phyloP scores from a whole-genome alignment of 1,140 invertebrate species.

The Drosophila aff. region DNA sequence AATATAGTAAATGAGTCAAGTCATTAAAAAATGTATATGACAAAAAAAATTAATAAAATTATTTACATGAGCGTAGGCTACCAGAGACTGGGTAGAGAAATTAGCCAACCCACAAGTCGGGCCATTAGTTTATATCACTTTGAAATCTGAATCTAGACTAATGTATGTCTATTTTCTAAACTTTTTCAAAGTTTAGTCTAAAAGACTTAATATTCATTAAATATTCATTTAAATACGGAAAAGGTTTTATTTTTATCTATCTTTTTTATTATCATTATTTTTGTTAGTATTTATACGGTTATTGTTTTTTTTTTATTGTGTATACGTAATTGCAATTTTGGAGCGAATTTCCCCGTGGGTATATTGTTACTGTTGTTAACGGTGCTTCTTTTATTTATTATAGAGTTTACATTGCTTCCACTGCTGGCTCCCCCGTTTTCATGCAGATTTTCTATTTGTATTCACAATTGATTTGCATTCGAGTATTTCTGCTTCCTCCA shows the following conservation, averaged over 20 bases:
- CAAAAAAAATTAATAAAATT: too few species aligned
- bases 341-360: conserved; percentile 33
- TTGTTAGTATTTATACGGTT: background rate
- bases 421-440: conserved; percentile 16
- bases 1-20: background rate
- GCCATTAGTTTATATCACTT: too few species aligned
- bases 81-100: too few species aligned
- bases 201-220: background rate
- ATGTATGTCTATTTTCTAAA: too few species aligned
- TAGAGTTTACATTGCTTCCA: conserved; percentile 24
- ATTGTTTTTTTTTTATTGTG: background rate
- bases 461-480: conserved; percentile 63
- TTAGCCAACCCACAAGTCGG: too few species aligned
- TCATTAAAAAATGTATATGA: background rate
- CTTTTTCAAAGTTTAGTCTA: too few species aligned
- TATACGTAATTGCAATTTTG: conserved; percentile 8
- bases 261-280: background rate
- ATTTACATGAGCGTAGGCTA: too few species aligned
- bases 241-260: too few species aligned
- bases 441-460: conserved; percentile 48
- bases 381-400: conserved; percentile 35
- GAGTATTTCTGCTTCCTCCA: conserved; percentile 33
- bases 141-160: too few species aligned
- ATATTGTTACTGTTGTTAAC: conserved; percentile 39
- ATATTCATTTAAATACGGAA: background rate